Evolutionary conservation across 2,797 vertebrate genomes (phyloP).

Genomic region (Propithecus perrieri): DNA sequence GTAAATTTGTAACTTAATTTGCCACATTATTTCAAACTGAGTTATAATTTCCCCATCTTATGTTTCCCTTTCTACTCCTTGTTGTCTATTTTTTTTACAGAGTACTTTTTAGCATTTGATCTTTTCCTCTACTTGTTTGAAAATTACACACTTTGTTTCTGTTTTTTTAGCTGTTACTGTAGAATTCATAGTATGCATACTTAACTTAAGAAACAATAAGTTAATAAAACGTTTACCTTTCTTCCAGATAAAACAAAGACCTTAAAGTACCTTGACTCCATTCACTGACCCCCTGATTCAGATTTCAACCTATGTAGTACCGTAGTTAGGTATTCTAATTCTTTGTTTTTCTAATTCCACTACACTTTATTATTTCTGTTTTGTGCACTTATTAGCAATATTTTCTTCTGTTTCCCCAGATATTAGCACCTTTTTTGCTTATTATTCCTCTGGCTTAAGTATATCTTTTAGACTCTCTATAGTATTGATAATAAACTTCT

Average conservation of each 20-base stretch:
- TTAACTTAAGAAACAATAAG: neutral
- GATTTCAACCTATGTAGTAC: neutral
- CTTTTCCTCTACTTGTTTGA: neutral
- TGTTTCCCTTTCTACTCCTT: neutral
- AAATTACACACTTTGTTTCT: neutral
- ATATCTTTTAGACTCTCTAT: neutral
- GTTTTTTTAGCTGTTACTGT: neutral
- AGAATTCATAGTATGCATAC: neutral
- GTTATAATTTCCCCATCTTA: neutral
- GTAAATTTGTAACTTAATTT: neutral
- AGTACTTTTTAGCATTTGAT: neutral
- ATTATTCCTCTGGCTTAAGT: neutral
- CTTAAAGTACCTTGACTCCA: neutral
- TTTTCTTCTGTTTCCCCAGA: neutral
- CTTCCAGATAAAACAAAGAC: neutral
- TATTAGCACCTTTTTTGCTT: neutral
- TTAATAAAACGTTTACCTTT: neutral
- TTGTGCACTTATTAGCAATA: neutral
- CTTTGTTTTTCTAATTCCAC: neutral
- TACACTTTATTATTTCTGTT: neutral
- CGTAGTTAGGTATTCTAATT: neutral
- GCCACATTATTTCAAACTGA: neutral
- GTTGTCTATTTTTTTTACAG: neutral
- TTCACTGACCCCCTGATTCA: neutral
- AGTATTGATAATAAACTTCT: neutral